These are phyloP conservation scores for Urocitellus parryii DNA, from an alignment of 2,113 vertebrate genomes.

Conservation along the genomic window DNA sequence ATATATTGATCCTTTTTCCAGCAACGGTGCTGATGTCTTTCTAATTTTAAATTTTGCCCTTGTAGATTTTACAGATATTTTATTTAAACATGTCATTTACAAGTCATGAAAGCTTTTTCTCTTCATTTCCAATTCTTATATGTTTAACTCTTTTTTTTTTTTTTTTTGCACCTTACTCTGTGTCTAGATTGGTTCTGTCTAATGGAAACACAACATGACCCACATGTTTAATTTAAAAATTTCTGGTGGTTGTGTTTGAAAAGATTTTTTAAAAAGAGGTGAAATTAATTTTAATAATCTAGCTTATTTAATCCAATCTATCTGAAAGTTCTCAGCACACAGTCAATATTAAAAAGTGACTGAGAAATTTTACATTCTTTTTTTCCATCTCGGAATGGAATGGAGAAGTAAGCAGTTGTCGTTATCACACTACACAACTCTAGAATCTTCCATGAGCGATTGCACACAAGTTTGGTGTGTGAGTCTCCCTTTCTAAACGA, in stretches of 20 bases:
- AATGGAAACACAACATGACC: neutral
- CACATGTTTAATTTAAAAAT: neutral
- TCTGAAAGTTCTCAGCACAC: neutral
- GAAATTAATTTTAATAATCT: conserved; percentile 2
- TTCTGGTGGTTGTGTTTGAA: neutral
- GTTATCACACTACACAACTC: neutral
- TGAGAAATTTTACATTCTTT: neutral
- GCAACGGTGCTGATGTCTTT: neutral
- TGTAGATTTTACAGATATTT: neutral
- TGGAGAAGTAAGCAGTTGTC: neutral
- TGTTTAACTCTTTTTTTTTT: neutral
- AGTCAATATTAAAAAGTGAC: neutral
- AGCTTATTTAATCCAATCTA: neutral
- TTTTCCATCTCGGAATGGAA: neutral
- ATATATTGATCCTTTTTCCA: neutral
- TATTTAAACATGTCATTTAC: neutral
- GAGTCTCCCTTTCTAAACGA: neutral
- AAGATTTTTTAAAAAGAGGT: neutral
- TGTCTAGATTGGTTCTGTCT: neutral
- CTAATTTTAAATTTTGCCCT: neutral
- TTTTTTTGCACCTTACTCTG: neutral
- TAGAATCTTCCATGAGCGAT: neutral
- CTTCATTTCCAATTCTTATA: neutral
- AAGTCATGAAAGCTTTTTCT: neutral
- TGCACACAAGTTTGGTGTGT: neutral